A percentile compares a stretch with the other conserved stretches of the same genome.
These are phyloP conservation scores for Tenualosa ilisha DNA, from an alignment of 2,797 vertebrate species.

Conservation along the genomic window DNA sequence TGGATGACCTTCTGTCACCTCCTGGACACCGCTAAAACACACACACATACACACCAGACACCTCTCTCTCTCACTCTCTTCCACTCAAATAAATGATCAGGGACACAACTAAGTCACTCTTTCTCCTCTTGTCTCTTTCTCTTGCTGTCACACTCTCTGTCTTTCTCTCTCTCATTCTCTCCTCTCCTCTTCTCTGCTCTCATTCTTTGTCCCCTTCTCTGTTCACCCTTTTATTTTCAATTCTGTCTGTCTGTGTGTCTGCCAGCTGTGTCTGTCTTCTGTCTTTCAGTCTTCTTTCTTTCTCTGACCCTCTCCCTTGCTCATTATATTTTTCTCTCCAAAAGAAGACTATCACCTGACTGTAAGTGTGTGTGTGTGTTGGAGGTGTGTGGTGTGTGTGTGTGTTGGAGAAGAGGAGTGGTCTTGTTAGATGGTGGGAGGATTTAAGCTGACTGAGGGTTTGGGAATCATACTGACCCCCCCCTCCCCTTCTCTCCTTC, in stretches of 20 bases:
- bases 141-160: neutral
- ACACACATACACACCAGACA: too few species aligned
- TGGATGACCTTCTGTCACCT: neutral
- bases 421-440: too few species aligned
- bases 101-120: neutral
- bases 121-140: neutral
- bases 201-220: constrained; percentile 24
- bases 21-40: neutral
- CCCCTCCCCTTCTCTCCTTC: neutral
- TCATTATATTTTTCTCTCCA: neutral
- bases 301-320: neutral
- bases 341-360: neutral
- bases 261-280: neutral
- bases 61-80: neutral
- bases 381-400: neutral
- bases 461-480: neutral
- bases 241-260: neutral
- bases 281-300: neutral
- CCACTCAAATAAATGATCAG: neutral
- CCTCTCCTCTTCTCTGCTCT: neutral
- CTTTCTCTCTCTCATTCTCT: neutral
- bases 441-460: too few species aligned
- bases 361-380: constrained; percentile 13
- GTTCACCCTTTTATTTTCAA: constrained; percentile 12
- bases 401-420: constrained; percentile 18